These are phyloP conservation scores for Volucella zonaria DNA, from an alignment of 2,888 invertebrate species.

Conservation along the genomic window DNA sequence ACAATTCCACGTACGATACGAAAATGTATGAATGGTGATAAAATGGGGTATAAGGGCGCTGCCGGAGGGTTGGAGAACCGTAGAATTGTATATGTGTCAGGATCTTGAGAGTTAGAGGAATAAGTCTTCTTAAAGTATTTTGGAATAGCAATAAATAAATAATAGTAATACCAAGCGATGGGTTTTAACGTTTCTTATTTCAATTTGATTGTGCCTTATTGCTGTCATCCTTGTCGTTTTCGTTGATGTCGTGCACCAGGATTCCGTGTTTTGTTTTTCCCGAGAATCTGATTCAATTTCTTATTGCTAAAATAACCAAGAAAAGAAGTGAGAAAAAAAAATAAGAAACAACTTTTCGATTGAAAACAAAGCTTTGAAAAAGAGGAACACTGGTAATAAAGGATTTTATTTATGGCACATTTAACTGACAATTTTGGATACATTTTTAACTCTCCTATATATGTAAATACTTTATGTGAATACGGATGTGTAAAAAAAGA, in stretches of 20 bases:
- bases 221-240: constrained; percentile 16
- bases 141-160: constrained; percentile 55
- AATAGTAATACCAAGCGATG: constrained; percentile 50
- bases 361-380: constrained; percentile 17
- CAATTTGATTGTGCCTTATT: constrained; percentile 41
- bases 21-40: background rate
- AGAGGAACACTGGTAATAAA: constrained; percentile 7
- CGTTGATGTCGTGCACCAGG: background rate
- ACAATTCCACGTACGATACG: constrained; percentile 46
- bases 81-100: constrained; percentile 40
- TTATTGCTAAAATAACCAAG: background rate
- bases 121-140: constrained; percentile 55
- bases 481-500: background rate
- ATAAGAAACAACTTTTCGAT: background rate
- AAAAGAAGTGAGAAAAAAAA: too few species aligned
- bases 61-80: background rate
- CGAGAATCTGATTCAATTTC: constrained; percentile 18
- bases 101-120: constrained; percentile 51
- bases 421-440: constrained; percentile 33
- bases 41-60: background rate
- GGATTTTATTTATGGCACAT: constrained; percentile 14
- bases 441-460: constrained; percentile 17
- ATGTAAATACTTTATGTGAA: too few species aligned
- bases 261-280: constrained; percentile 13
- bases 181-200: constrained; percentile 52